Base-by-base conservation (phyloP, 2,113 vertebrate genomes). In the Scophthalmus maximus region DNA sequence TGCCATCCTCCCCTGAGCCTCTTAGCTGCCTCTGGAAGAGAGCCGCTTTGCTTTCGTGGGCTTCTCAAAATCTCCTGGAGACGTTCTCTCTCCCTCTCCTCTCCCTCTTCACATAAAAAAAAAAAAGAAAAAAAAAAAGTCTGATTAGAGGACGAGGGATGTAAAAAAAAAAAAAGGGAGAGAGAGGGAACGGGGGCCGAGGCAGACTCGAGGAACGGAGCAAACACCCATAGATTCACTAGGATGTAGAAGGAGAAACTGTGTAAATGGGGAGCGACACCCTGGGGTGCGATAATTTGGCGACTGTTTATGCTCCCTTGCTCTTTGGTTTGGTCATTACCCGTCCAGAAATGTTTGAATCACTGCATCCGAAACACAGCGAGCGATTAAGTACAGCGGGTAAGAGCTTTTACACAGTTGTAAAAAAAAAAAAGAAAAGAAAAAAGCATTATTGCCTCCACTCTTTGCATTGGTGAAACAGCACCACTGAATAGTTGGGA, bases 1-100 rank as follows among this genome's bases (percentile, higher is more conserved):
- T 82, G 82, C 88, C 84, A 74, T 78, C 83, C 83, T 86, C 88
- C 79, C 77, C 68, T 88, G 82, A 88, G 86, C 88, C 85, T 88
- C 85, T 87, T 83, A 88, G 83, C 86, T 82, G 86, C 79, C 79
- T 84, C 78, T 84, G 79, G 83, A 86, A 71, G 69, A 69, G 74
- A 86, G 83, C 72, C 52, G 72, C 83, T 87, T 88, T 81, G 76
- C 79, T 79, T 87, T 78, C n/a, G 79, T 71, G 73, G 84, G 76
- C 63, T 79, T 49, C 67, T 83, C 76, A 87, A 85, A n/a, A 87
- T 87, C 84, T 88, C 74, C 73, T 67, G 55, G 63, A 88, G 85
- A 81, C 62, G 38, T 65, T 78, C 64, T 55, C 77, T 78, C 72
- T 63, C 38, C 61, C 83, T 61, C 82, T 73, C 83, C 82, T 68